phyloP scores from a whole-genome alignment of 1,140 invertebrate species.

The Sesamia nonagrioides region DNA sequence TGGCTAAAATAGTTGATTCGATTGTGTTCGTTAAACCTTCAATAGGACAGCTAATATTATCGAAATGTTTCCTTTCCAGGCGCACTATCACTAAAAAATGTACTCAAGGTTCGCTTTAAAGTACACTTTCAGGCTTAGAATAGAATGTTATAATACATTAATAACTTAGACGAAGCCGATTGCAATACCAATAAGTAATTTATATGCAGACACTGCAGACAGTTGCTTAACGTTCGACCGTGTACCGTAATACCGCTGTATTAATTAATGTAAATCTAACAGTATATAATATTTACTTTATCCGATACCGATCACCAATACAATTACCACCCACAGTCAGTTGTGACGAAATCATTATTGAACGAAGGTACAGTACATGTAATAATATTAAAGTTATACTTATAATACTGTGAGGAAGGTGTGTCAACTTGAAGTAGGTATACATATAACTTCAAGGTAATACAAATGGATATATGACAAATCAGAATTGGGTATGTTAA shows the following conservation, averaged over 20 bases:
- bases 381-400: no score
- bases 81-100: background rate
- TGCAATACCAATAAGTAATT: slow-evolving; percentile 41
- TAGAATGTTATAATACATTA: slow-evolving; percentile 18
- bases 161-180: slow-evolving; percentile 8
- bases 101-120: background rate
- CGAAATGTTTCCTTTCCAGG: background rate
- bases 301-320: slow-evolving; percentile 51
- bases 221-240: slow-evolving; percentile 29
- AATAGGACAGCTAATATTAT: background rate
- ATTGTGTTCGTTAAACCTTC: background rate
- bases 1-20: background rate
- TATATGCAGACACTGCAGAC: slow-evolving; percentile 46
- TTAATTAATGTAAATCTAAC: slow-evolving; percentile 62
- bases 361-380: slow-evolving; percentile 64
- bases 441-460: background rate
- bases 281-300: slow-evolving; percentile 60
- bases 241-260: slow-evolving; percentile 56
- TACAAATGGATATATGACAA: slow-evolving; percentile 10
- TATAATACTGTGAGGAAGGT: slow-evolving; percentile 38
- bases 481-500: background rate
- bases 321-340: slow-evolving; percentile 63
- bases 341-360: slow-evolving; percentile 64
- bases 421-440: slow-evolving; percentile 30
- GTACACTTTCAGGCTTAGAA: background rate